Evolutionary conservation across 1,140 invertebrate species (phyloP), one percentile per base, ranked within the genome.

Genomic region (Heliothis subflexa): DNA sequence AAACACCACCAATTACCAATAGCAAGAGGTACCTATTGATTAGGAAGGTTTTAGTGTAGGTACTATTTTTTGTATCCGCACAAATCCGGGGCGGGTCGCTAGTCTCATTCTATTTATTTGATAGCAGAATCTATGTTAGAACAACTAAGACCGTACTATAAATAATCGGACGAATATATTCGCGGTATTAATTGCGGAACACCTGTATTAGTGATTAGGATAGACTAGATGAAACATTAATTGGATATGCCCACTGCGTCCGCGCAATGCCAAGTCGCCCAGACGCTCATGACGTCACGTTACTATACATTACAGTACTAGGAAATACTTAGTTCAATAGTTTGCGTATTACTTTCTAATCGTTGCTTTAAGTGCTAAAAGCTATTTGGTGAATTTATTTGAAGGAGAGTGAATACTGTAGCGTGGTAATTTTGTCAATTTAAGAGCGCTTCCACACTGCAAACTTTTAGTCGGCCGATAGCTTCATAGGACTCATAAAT

Each of bases 121-220:
- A n/a, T n/a, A n/a, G n/a, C n/a, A 33, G 1, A 47, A 57, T 59
- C 33, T 45, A 57, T 73, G 28, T 68, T 52, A 33, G 33, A 47
- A 59, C 55, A 25, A 49, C 16, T 13, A 59, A 59, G 33, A 73
- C 1, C n/a, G 40, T 25, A 59, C 33, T 75, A 62, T 25, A 64
- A 75, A 75, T 62, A 75, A 75, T 33, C 16, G 12, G 7, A 18
- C 21, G 59, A 47, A 62, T 75, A 75, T 75, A 75, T 62, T 62
- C 45, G 78, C 59, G 54, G 72, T 86, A 81, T 86, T 85, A 85
- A 86, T 86, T 85, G 74, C 81, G 55, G 50, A 75, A 83, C 85
- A 86, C 83, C 83, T 84, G 86, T 85, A 85, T 40, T 66, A 76
- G 78, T 82, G 73, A 80, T 84, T 78, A 78, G 71, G 76, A 49